Percentiles rank a stretch among this genome's conserved stretches.
Evolutionary conservation across 1,140 invertebrate species (phyloP).

Genomic region (Myzus persicae): DNA sequence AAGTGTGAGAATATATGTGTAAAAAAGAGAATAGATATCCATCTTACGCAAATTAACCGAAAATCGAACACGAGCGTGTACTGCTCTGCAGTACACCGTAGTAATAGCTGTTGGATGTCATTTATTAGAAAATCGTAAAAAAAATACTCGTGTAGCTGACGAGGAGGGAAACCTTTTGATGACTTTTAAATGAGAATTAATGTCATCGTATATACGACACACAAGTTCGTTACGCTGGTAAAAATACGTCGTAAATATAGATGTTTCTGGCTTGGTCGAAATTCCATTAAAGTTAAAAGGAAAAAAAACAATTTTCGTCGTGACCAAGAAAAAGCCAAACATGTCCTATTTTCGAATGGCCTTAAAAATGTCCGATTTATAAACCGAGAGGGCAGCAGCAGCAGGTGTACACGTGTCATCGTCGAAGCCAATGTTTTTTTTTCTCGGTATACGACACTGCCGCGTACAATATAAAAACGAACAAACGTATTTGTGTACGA

Average conservation of each 20-base stretch:
- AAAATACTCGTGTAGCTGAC: not conserved
- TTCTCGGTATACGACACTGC: not conserved
- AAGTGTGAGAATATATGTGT: not conserved
- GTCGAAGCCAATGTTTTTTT: not conserved
- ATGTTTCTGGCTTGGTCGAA: not conserved
- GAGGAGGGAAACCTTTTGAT: not conserved
- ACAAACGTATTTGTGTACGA: not conserved
- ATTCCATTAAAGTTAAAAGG: not conserved
- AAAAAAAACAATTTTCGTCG: not conserved
- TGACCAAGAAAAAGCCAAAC: not conserved
- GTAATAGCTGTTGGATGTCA: not conserved
- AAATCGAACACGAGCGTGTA: not conserved
- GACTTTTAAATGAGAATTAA: slow-evolving; percentile 20
- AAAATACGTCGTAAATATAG: not conserved
- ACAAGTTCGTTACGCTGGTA: not conserved
- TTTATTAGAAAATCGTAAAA: not conserved
- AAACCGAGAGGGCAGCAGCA: not conserved
- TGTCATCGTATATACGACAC: not conserved
- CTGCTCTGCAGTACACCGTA: not conserved
- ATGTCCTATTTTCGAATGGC: not conserved
- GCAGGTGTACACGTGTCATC: not conserved
- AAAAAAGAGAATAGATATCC: not conserved
- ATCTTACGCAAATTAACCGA: not conserved
- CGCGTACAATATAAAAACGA: not conserved
- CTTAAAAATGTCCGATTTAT: not conserved